Evolutionary conservation across 2,797 vertebrate species (phyloP).

Genomic region (Mionectes olivaceus): DNA sequence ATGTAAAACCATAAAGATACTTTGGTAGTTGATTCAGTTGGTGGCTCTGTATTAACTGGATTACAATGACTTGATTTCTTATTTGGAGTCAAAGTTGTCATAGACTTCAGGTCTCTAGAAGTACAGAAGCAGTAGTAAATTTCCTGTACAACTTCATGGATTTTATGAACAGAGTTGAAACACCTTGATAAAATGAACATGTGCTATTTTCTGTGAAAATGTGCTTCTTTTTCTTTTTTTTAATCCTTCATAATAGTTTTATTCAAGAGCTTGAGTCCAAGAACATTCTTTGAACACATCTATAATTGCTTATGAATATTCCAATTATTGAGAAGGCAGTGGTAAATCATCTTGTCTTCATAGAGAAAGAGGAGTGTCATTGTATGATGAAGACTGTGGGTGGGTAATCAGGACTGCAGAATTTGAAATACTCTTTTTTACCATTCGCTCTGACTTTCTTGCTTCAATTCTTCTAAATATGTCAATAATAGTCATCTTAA

Average conservation of each 20-base stretch:
- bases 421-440: not conserved
- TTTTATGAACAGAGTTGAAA: not conserved
- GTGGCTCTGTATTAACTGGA: slow-evolving; percentile 1
- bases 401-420: slow-evolving; percentile 12
- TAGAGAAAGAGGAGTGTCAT: slow-evolving; percentile 8
- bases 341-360: slow-evolving; percentile 48
- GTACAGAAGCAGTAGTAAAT: not conserved
- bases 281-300: slow-evolving; percentile 13
- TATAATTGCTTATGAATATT: slow-evolving; percentile 61
- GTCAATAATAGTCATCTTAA: not conserved
- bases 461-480: not conserved
- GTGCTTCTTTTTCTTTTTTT: not conserved
- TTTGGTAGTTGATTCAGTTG: slow-evolving; percentile 43
- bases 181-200: not conserved
- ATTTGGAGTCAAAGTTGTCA: not conserved
- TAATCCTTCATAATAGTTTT: not conserved
- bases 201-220: not conserved
- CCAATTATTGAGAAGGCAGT: not conserved
- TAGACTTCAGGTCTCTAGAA: not conserved
- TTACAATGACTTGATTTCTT: not conserved
- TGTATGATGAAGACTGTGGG: slow-evolving; percentile 7
- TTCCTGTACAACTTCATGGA: not conserved
- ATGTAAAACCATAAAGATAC: slow-evolving; percentile 10
- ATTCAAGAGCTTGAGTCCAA: slow-evolving; percentile 20
- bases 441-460: not conserved